Percentiles rank a stretch among this genome's conserved stretches.
phyloP scores from a whole-genome alignment of 2,888 invertebrate genomes.

The Alcis repandata region DNA sequence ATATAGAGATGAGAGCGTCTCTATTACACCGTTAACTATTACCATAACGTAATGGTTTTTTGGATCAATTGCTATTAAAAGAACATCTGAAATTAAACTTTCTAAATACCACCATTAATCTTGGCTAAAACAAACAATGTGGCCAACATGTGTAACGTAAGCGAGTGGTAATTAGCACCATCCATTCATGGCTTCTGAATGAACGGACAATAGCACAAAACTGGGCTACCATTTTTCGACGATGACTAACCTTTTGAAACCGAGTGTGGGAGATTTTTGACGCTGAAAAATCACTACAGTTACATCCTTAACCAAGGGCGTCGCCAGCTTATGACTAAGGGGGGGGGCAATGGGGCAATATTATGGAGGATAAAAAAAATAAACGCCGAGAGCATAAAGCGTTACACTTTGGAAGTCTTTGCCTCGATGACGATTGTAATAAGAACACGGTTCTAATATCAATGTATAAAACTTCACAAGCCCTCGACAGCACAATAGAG shows the following conservation, averaged over 20 bases:
- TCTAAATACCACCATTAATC: slow-evolving; percentile 43
- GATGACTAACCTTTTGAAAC: slow-evolving; percentile 9
- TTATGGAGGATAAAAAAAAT: no score
- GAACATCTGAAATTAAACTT: slow-evolving; percentile 31
- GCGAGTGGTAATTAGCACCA: slow-evolving; percentile 40
- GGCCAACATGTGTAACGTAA: slow-evolving; percentile 38
- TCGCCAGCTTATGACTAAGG: no score
- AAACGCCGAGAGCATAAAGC: no score
- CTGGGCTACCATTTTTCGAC: slow-evolving; percentile 24
- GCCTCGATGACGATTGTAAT: no score
- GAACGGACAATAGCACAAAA: slow-evolving; percentile 48
- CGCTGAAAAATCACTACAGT: background rate
- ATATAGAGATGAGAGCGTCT: background rate
- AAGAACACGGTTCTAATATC: no score
- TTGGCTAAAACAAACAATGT: slow-evolving; percentile 45
- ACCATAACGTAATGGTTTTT: slow-evolving; percentile 10
- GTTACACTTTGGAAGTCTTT: no score
- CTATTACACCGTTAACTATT: background rate
- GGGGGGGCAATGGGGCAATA: no score
- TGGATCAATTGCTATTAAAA: slow-evolving; percentile 23
- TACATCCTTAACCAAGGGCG: no score
- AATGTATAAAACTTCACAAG: no score
- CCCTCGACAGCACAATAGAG: no score
- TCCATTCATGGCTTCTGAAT: slow-evolving; percentile 48
- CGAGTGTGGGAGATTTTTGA: slow-evolving; percentile 29